Percentiles rank a stretch among this genome's conserved stretches.
phyloP scores from a whole-genome alignment of 2,888 invertebrate genomes.

The Rhaphigaster nebulosa region DNA sequence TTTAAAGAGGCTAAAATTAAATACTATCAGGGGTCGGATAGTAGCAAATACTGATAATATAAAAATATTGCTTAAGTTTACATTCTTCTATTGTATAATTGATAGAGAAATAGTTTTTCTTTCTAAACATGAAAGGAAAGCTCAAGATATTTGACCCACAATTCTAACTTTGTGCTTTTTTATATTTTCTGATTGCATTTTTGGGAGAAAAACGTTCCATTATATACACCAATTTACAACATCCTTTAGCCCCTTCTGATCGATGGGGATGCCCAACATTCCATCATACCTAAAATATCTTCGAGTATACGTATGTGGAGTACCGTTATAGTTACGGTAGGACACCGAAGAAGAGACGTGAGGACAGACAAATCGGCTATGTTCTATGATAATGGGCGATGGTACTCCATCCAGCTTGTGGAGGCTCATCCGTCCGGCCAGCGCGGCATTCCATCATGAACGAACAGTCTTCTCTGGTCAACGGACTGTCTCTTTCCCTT shows the following conservation, averaged over 20 bases:
- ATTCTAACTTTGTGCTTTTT: too few relatives aligned
- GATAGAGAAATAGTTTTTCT: too few relatives aligned
- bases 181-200: too few relatives aligned
- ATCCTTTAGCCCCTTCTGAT: not conserved
- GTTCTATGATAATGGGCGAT: not conserved
- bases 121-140: too few relatives aligned
- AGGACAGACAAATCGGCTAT: not conserved
- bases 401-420: not conserved
- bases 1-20: too few relatives aligned
- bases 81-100: too few relatives aligned
- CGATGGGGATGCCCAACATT: not conserved
- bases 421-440: not conserved
- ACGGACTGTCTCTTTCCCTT: slow-evolving; percentile 39
- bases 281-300: not conserved
- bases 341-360: not conserved
- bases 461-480: slow-evolving; percentile 19
- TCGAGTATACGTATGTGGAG: not conserved
- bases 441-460: slow-evolving; percentile 25
- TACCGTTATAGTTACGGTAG: slow-evolving; percentile 17
- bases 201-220: too few relatives aligned
- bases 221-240: not conserved
- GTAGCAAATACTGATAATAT: too few relatives aligned
- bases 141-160: too few relatives aligned
- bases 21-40: too few relatives aligned
- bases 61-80: too few relatives aligned